Conservation (phyloP, 2,113 vertebrate species). For the Perca flavescens region DNA sequence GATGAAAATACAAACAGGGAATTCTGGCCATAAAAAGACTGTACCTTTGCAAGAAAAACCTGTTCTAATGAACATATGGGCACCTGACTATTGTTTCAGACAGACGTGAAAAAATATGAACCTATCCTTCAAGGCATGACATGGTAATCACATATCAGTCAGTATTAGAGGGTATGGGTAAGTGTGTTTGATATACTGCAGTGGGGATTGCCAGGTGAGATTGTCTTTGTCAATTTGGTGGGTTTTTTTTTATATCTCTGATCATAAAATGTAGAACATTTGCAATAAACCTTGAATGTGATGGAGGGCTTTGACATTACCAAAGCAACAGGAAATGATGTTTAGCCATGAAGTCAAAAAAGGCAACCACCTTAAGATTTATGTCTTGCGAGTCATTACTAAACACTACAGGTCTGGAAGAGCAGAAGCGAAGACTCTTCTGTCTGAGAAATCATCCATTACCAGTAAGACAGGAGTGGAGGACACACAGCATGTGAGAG, state of each 20-base stretch:
- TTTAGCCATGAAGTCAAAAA: conserved; percentile 13
- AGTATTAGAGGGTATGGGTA: neutral
- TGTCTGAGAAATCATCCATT: neutral
- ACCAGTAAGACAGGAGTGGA: neutral
- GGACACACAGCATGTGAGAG: neutral
- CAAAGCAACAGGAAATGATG: neutral
- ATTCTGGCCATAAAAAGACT: neutral
- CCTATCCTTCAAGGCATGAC: neutral
- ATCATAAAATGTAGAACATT: conserved; percentile 20
- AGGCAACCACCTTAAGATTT: neutral
- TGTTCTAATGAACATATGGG: neutral
- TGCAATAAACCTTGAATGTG: conserved; percentile 33
- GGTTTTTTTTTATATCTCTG: neutral
- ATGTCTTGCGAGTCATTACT: neutral
- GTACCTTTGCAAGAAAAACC: neutral
- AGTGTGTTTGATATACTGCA: neutral
- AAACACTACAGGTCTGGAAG: neutral
- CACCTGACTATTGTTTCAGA: neutral
- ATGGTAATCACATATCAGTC: neutral
- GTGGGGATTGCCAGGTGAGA: neutral
- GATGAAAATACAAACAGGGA: neutral
- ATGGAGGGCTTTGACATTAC: conserved; percentile 13
- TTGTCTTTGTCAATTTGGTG: conserved; percentile 12
- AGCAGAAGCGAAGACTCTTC: neutral
- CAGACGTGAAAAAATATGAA: neutral